A percentile compares a stretch with the other conserved stretches of the same genome.
Conservation (phyloP, 2,113 vertebrate species). For the Callocephalon fimbriatum region DNA sequence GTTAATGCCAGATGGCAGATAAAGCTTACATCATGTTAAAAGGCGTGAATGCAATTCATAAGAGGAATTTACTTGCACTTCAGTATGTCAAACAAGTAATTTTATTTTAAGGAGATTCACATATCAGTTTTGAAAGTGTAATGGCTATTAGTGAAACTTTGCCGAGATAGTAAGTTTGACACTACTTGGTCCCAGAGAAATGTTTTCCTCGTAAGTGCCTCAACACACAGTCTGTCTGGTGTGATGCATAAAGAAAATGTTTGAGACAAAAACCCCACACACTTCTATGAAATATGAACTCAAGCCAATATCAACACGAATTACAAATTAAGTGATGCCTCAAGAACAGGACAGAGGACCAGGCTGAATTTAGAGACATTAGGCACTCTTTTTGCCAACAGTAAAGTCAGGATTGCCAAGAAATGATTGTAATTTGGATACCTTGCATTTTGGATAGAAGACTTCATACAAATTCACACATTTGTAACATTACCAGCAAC, state of each 20-base stretch:
- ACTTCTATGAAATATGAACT: background rate
- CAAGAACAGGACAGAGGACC: background rate
- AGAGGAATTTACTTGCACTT: background rate
- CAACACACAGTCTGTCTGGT: background rate
- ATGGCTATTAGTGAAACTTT: background rate
- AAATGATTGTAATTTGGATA: background rate
- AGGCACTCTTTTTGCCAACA: background rate
- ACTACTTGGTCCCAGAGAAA: background rate
- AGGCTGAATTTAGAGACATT: background rate
- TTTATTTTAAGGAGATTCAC: background rate
- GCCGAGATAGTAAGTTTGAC: background rate
- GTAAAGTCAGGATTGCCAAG: background rate
- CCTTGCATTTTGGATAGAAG: background rate
- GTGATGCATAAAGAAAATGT: background rate
- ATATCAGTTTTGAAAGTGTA: background rate
- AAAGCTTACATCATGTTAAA: background rate
- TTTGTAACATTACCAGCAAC: background rate
- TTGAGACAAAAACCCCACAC: background rate
- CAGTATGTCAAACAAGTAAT: background rate
- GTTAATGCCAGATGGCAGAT: background rate
- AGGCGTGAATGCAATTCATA: accelerated
- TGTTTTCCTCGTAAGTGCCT: background rate
- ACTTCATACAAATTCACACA: background rate
- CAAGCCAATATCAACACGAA: background rate
- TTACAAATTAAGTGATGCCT: background rate